These are phyloP conservation scores for Troides oblongomaculatus DNA, from an alignment of 2,888 invertebrate genomes.

Conservation along the genomic window DNA sequence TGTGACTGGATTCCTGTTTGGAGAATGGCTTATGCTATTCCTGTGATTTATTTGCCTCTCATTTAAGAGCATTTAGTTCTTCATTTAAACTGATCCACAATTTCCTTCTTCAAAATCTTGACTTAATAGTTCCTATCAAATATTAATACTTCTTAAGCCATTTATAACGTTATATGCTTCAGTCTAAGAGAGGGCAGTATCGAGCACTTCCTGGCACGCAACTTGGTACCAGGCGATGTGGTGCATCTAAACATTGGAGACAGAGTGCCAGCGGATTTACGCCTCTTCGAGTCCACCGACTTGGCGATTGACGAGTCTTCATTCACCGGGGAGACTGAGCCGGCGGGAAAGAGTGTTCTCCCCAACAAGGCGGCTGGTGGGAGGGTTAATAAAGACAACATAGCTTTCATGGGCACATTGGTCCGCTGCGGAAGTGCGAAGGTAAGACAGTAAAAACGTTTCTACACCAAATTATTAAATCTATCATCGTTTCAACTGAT, in stretches of 20 bases:
- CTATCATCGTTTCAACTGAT: too few species aligned
- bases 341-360: conserved; percentile 87
- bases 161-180: conserved; percentile 29
- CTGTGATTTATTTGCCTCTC: too few species aligned
- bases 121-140: too few species aligned
- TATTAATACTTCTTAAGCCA: too few species aligned
- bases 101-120: too few species aligned
- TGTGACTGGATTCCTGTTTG: too few species aligned
- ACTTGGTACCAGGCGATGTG: conserved; percentile 98
- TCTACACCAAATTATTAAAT: too few species aligned
- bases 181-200: conserved; percentile 92
- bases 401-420: conserved; percentile 99
- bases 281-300: conserved; percentile 95
- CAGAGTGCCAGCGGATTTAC: conserved; percentile 96
- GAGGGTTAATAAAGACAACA: conserved; percentile 87
- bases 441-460: conserved; percentile 65
- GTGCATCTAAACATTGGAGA: conserved; percentile 96
- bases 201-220: conserved; percentile 95
- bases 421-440: conserved; percentile 97
- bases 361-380: conserved; percentile 83
- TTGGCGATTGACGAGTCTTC: conserved; percentile 98
- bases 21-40: too few species aligned
- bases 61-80: too few species aligned
- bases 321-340: conserved; percentile 99
- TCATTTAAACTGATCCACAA: too few species aligned